Conservation (phyloP, 2,797 vertebrate genomes). For the Tauraco hartlaubi region DNA sequence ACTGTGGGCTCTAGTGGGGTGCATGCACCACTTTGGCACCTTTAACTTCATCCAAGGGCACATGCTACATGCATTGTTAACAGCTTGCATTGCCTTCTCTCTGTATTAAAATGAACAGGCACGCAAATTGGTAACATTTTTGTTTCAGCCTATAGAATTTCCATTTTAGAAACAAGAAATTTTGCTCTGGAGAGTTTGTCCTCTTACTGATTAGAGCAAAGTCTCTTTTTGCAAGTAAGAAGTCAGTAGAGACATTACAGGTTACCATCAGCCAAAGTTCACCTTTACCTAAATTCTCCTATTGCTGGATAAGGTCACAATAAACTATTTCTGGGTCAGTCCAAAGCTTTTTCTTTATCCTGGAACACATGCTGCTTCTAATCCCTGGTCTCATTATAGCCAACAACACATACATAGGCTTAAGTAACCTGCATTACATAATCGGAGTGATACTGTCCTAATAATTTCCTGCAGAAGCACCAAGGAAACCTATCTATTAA, state of each 20-base stretch:
- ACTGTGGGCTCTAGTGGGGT: background rate
- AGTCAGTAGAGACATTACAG: background rate
- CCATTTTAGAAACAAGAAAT: background rate
- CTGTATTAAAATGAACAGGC: background rate
- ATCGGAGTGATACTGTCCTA: constrained; percentile 9
- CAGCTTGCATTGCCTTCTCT: background rate
- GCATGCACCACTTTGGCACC: background rate
- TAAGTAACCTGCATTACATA: constrained; percentile 59
- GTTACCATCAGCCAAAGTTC: background rate
- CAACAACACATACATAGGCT: background rate
- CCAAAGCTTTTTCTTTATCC: constrained; percentile 36
- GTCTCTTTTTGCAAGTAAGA: background rate
- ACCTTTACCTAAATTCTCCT: constrained; percentile 20
- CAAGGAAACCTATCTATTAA: background rate
- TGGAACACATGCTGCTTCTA: constrained; percentile 52
- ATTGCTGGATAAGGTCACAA: constrained; percentile 1
- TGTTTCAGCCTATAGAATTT: background rate
- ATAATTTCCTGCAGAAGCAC: constrained; percentile 14
- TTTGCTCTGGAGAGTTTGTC: background rate
- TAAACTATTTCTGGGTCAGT: constrained; percentile 6
- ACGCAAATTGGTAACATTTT: background rate
- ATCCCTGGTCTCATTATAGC: constrained; percentile 50
- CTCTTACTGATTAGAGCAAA: background rate
- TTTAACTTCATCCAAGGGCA: background rate
- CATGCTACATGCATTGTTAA: accelerated